Percentiles rank a stretch among this genome's conserved stretches.
phyloP scores from a whole-genome alignment of 1,140 invertebrate species.

The Lordiphosa stackelbergi region DNA sequence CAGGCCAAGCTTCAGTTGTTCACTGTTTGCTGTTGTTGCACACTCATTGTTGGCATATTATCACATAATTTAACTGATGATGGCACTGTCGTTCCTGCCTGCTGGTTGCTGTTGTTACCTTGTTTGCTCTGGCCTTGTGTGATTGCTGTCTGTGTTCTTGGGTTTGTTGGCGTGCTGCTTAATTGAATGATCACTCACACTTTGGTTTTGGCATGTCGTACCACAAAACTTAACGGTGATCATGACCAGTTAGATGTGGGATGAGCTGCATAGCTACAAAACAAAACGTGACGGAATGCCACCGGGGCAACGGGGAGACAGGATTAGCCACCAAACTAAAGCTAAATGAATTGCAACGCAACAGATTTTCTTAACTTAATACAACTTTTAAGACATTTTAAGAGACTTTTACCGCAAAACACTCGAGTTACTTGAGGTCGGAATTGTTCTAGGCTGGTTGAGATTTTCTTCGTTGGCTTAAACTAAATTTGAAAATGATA shows the following conservation, averaged over 20 bases:
- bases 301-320: too few species aligned
- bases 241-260: slow-evolving; percentile 13
- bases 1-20: slow-evolving; percentile 33
- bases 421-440: too few species aligned
- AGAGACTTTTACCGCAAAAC: too few species aligned
- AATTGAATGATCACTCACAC: slow-evolving; percentile 75
- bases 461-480: too few species aligned
- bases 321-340: too few species aligned
- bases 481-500: too few species aligned
- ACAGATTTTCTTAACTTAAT: too few species aligned
- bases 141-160: slow-evolving; percentile 32
- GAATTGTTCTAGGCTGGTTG: too few species aligned
- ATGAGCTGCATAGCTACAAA: too few species aligned
- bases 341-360: too few species aligned
- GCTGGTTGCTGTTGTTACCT: slow-evolving; percentile 23
- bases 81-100: slow-evolving; percentile 38
- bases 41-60: slow-evolving; percentile 75
- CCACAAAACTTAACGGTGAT: slow-evolving; percentile 45
- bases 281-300: too few species aligned
- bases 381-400: too few species aligned
- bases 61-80: slow-evolving; percentile 75
- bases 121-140: slow-evolving; percentile 33
- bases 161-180: slow-evolving; percentile 21
- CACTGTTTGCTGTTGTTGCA: slow-evolving; percentile 49
- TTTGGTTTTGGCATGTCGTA: slow-evolving; percentile 63